phyloP scores from a whole-genome alignment of 2,113 vertebrate genomes.

The Coryphaenoides rupestris region DNA sequence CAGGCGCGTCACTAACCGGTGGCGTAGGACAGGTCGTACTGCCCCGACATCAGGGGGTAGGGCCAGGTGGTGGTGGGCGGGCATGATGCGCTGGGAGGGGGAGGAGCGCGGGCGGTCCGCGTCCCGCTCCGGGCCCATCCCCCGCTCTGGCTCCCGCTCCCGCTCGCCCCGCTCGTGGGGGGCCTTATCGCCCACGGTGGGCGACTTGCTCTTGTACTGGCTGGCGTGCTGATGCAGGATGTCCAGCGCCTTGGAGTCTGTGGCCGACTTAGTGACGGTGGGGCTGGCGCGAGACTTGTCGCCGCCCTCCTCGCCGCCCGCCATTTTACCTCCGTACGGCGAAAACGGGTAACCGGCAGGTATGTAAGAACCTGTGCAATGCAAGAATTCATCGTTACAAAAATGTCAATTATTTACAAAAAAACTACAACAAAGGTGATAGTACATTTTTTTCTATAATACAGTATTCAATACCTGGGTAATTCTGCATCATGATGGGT shows the following conservation, averaged over 20 bases:
- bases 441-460: constrained; percentile 1
- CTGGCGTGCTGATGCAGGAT: constrained; percentile 97
- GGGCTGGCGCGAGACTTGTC: constrained; percentile 95
- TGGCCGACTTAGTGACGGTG: constrained; percentile 86
- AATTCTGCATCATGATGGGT: constrained; percentile 98
- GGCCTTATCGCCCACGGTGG: constrained; percentile 85
- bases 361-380: constrained; percentile 85
- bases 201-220: constrained; percentile 99
- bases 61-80: constrained; percentile 93
- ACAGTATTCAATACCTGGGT: constrained; percentile 82
- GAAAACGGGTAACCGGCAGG: constrained; percentile 96
- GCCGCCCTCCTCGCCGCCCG: constrained; percentile 78
- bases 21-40: constrained; percentile 94
- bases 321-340: constrained; percentile 88
- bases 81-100: constrained; percentile 93
- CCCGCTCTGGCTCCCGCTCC: constrained; percentile 63
- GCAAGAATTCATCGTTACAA: constrained; percentile 9
- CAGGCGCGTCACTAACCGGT: constrained; percentile 81
- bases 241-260: constrained; percentile 95
- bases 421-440: background rate
- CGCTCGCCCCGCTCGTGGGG: constrained; percentile 86
- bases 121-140: constrained; percentile 81
- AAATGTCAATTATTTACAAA: background rate
- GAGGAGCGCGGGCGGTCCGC: constrained; percentile 92
- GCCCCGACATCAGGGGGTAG: constrained; percentile 90